A percentile compares a stretch with the other conserved stretches of the same genome.
These are phyloP conservation scores for Asobara japonica DNA, from an alignment of 1,140 invertebrate species.

Conservation along the genomic window DNA sequence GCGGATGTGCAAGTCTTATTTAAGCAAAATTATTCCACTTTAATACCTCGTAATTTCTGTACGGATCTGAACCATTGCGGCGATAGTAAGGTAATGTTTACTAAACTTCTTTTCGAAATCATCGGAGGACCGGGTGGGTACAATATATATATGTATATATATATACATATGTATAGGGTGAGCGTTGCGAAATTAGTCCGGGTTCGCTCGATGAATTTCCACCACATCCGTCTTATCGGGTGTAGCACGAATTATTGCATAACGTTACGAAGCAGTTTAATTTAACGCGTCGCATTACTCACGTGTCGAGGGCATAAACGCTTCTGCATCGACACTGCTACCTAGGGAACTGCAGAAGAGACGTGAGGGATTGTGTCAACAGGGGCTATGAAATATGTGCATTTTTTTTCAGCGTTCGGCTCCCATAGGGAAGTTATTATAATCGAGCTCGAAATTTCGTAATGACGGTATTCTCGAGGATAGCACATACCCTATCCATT, in stretches of 20 bases:
- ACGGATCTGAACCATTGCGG: no score
- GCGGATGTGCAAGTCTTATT: no score
- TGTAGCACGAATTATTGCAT: constrained; percentile 32
- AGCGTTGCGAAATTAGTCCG: constrained; percentile 16
- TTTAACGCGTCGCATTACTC: constrained; percentile 33
- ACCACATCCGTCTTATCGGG: constrained; percentile 30
- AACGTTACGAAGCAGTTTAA: constrained; percentile 29
- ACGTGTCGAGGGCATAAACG: constrained; percentile 24
- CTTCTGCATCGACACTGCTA: constrained; percentile 2
- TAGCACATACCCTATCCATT: no score
- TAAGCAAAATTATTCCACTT: no score
- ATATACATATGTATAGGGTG: not conserved
- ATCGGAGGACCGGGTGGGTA: not conserved
- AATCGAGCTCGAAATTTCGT: no score
- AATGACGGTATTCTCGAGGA: no score
- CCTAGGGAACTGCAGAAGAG: not conserved
- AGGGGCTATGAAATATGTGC: not conserved
- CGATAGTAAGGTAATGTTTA: no score
- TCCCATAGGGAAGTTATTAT: no score
- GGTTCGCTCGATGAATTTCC: constrained; percentile 30
- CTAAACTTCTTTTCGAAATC: no score
- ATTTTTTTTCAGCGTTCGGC: no score
- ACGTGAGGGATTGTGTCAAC: not conserved
- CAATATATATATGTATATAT: not conserved
- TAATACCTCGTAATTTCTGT: no score